Conservation (phyloP, 2,888 invertebrate genomes). For the Drosophila colorata region DNA sequence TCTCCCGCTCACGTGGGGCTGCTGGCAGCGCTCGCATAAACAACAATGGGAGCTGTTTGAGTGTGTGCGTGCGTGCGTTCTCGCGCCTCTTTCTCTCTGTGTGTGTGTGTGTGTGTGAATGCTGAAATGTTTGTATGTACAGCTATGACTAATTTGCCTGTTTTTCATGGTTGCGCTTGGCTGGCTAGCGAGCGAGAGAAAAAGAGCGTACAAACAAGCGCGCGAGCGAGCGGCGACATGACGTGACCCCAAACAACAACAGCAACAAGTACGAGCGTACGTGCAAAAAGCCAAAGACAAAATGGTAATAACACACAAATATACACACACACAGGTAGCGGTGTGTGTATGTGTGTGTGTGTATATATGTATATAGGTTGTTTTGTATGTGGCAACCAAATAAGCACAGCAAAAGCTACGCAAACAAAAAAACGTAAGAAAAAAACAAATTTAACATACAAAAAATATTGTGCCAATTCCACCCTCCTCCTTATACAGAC, state of each 20-base stretch:
- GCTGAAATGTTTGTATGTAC: slow-evolving; percentile 8
- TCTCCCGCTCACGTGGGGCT: slow-evolving; percentile 48
- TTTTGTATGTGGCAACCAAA: slow-evolving; percentile 41
- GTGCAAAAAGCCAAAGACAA: slow-evolving; percentile 70
- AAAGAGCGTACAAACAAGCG: slow-evolving; percentile 24
- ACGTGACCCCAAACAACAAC: slow-evolving; percentile 79
- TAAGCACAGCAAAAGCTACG: slow-evolving; percentile 50
- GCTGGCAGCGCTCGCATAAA: slow-evolving; percentile 36
- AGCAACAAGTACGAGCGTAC: slow-evolving; percentile 77
- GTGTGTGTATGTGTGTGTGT: background rate
- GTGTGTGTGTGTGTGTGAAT: slow-evolving; percentile 25
- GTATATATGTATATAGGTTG: background rate
- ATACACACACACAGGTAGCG: background rate
- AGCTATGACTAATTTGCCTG: slow-evolving; percentile 66
- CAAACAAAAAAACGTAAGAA: slow-evolving; percentile 20
- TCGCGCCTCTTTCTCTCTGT: background rate
- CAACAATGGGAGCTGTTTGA: slow-evolving; percentile 35
- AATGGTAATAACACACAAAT: slow-evolving; percentile 44
- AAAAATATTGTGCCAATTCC: slow-evolving; percentile 29
- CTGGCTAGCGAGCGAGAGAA: slow-evolving; percentile 23
- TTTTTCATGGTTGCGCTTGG: slow-evolving; percentile 59
- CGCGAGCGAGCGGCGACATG: slow-evolving; percentile 41
- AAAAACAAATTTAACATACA: slow-evolving; percentile 7
- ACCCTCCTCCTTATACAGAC: slow-evolving; percentile 13
- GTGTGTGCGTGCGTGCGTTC: slow-evolving; percentile 14